Evolutionary conservation across 2,888 invertebrate species (phyloP).

Genomic region (Xestia xanthographa): DNA sequence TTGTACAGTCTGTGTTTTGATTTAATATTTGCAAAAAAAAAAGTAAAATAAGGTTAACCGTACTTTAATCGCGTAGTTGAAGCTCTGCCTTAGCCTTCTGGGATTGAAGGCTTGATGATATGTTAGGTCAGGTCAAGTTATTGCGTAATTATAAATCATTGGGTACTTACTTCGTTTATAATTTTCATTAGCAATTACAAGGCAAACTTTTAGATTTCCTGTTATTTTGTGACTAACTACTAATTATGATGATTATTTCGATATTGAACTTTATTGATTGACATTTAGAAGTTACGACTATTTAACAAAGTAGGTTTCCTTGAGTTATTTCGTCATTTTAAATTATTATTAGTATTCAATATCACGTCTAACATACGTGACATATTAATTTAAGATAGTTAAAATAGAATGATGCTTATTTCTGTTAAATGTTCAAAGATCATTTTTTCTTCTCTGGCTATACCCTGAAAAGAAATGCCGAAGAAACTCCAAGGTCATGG

Average conservation of each 20-base stretch:
- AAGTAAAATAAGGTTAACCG: not conserved
- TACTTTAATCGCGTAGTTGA: not conserved
- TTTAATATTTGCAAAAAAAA: conserved; percentile 2
- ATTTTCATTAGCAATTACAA: not conserved
- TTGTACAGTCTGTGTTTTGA: conserved; percentile 58
- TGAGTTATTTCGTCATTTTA: conserved; percentile 20
- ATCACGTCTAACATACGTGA: not conserved
- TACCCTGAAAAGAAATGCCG: not conserved
- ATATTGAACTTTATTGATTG: conserved; percentile 16
- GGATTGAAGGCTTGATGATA: not conserved
- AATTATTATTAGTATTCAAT: conserved; percentile 6
- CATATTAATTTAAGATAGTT: not conserved
- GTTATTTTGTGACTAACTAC: not conserved
- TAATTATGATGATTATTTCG: conserved; percentile 7
- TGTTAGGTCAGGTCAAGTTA: not conserved
- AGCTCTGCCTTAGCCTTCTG: not conserved
- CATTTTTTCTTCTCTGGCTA: not conserved
- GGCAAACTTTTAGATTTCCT: not conserved
- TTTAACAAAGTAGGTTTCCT: conserved; percentile 24
- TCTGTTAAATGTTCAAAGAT: not conserved
- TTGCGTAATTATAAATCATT: not conserved
- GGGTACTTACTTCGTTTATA: not conserved
- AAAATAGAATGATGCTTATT: not conserved
- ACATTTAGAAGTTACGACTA: conserved; percentile 28
- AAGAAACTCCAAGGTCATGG: not conserved